Conservation (phyloP, 92 coral and sea anemone genomes). For the Siderastrea siderea region DNA sequence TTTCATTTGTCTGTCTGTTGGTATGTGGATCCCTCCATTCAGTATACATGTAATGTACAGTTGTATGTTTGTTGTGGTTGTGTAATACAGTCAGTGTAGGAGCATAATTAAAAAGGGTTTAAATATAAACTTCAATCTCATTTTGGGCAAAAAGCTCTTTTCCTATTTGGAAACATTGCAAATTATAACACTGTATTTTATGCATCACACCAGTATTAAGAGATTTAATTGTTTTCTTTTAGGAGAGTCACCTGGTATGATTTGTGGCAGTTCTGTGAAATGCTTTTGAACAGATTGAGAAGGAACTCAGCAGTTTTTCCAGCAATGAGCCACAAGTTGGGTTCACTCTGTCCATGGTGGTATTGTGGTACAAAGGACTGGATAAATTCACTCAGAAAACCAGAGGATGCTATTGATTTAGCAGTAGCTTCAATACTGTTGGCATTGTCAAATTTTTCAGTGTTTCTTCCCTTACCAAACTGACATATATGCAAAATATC, state of each 20-base stretch:
- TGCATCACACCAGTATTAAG: too few relatives aligned
- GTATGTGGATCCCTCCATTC: too few relatives aligned
- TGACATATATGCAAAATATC: too few relatives aligned
- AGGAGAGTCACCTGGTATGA: slow-evolving; percentile 38
- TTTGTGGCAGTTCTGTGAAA: slow-evolving; percentile 15
- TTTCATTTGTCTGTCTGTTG: too few relatives aligned
- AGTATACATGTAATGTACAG: too few relatives aligned
- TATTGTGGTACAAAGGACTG: slow-evolving; percentile 53
- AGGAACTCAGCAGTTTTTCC: slow-evolving; percentile 12
- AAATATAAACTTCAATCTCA: too few relatives aligned
- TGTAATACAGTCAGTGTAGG: too few relatives aligned
- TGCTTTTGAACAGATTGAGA: neutral
- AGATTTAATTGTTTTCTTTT: neutral
- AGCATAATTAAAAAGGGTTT: too few relatives aligned
- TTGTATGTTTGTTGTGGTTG: too few relatives aligned
- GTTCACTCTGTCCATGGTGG: slow-evolving; percentile 14
- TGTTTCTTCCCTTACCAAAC: slow-evolving; percentile 12
- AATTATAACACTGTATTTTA: neutral
- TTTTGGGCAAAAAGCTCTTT: neutral
- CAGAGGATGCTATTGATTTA: slow-evolving; percentile 26
- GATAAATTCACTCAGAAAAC: slow-evolving; percentile 23
- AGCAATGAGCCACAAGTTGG: slow-evolving; percentile 22
- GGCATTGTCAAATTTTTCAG: slow-evolving; percentile 29
- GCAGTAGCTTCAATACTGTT: slow-evolving; percentile 33
- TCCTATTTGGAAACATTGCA: neutral